phyloP scores from a whole-genome alignment of 2,888 invertebrate genomes.

The Nysson spinosus region DNA sequence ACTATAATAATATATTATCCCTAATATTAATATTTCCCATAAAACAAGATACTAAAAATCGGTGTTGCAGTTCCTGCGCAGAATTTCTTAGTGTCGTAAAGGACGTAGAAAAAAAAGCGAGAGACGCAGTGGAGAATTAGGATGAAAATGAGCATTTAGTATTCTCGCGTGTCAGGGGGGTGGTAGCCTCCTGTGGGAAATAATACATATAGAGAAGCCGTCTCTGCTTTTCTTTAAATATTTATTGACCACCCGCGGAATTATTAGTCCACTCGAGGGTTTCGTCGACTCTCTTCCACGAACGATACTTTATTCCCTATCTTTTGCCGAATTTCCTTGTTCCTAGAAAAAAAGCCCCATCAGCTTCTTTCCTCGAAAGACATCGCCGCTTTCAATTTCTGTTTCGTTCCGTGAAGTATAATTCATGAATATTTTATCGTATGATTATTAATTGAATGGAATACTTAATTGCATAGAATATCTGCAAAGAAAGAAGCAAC shows the following conservation, averaged over 20 bases:
- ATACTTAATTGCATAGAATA: too few species aligned
- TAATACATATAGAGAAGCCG: conserved; percentile 8
- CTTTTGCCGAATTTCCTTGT: too few species aligned
- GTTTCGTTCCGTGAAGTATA: too few species aligned
- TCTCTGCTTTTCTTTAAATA: conserved; percentile 13
- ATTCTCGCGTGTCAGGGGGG: conserved; percentile 6
- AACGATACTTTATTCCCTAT: background rate
- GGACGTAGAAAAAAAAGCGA: background rate
- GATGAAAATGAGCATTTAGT: conserved; percentile 16
- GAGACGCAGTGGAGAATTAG: conserved; percentile 12
- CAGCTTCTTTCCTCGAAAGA: too few species aligned
- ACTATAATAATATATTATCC: too few species aligned
- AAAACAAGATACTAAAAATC: too few species aligned
- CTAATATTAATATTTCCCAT: too few species aligned
- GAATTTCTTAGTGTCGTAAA: background rate
- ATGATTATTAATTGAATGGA: too few species aligned
- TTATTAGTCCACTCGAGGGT: background rate
- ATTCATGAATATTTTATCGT: too few species aligned
- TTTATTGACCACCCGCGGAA: conserved; percentile 2
- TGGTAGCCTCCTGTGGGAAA: conserved; percentile 29
- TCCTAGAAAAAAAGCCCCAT: too few species aligned
- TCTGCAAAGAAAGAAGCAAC: too few species aligned
- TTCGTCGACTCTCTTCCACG: background rate
- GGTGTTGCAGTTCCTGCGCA: background rate
- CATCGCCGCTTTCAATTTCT: too few species aligned